These are phyloP conservation scores for Scomber scombrus DNA, from an alignment of 2,113 vertebrate species.

Conservation along the genomic window DNA sequence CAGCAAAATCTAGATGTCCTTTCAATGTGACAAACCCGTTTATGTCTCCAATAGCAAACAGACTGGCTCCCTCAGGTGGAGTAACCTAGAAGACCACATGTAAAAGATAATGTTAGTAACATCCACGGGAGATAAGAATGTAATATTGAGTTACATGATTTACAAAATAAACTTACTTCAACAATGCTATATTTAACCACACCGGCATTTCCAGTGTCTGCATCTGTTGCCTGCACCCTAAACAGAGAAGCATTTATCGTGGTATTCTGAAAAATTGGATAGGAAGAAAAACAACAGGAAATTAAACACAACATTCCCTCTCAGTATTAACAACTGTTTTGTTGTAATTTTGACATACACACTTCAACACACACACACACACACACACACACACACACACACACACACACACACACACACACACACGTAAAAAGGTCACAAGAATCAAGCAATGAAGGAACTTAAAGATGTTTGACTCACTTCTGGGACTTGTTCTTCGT, in stretches of 20 bases:
- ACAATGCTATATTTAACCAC: slow-evolving; percentile 69
- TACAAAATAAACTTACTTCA: slow-evolving; percentile 64
- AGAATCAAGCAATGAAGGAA: not conserved
- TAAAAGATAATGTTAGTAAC: not conserved
- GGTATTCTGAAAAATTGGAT: slow-evolving; percentile 60
- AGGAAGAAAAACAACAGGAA: not conserved
- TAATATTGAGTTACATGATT: not conserved
- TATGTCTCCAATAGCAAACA: slow-evolving; percentile 78
- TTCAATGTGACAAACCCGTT: slow-evolving; percentile 80
- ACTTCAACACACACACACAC: too few relatives aligned
- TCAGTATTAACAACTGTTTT: not conserved
- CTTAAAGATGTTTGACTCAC: slow-evolving; percentile 75
- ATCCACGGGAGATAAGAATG: too few relatives aligned
- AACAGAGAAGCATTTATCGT: slow-evolving; percentile 23
- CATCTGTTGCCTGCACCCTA: slow-evolving; percentile 57
- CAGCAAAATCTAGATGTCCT: slow-evolving; percentile 81
- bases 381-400: too few relatives aligned
- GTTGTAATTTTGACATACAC: not conserved
- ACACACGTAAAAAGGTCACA: not conserved
- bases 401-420: not conserved
- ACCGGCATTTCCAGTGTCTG: slow-evolving; percentile 12
- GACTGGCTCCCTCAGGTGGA: slow-evolving; percentile 55
- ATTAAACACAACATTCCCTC: not conserved
- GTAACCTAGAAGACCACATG: slow-evolving; percentile 77
- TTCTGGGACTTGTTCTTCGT: slow-evolving; percentile 77